Conservation (phyloP, 2,888 invertebrate genomes). For the Papilio protenor region DNA sequence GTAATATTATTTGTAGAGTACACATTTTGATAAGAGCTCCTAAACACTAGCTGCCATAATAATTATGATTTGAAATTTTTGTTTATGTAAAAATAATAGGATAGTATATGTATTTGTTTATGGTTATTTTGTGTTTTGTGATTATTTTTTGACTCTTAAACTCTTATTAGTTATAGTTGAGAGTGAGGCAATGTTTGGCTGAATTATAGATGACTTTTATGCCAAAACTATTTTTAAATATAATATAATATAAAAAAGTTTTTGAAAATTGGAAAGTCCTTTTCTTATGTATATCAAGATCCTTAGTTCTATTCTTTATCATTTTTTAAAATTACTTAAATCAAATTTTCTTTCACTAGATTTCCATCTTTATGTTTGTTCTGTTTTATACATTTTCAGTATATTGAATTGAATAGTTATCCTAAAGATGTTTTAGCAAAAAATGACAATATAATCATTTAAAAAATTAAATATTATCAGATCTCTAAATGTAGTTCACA, state of each 20-base stretch:
- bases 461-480: conserved; percentile 35
- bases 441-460: conserved; percentile 4
- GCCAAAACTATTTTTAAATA: conserved; percentile 1
- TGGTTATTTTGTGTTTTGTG: conserved; percentile 58
- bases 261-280: neutral
- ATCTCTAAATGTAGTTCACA: conserved; percentile 49
- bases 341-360: neutral
- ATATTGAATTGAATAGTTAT: neutral
- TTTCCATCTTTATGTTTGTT: neutral
- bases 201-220: neutral
- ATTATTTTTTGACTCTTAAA: conserved; percentile 47
- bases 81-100: conserved; percentile 55
- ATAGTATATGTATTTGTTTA: conserved; percentile 56
- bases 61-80: conserved; percentile 58
- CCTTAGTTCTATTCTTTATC: neutral
- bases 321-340: neutral
- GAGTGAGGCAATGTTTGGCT: conserved; percentile 46
- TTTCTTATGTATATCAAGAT: neutral
- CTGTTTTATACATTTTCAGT: neutral
- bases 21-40: conserved; percentile 56
- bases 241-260: neutral
- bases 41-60: conserved; percentile 73
- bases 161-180: conserved; percentile 48
- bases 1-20: conserved; percentile 37
- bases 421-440: neutral